Conservation (phyloP, 2,113 vertebrate genomes). For the Heterochromis multidens region DNA sequence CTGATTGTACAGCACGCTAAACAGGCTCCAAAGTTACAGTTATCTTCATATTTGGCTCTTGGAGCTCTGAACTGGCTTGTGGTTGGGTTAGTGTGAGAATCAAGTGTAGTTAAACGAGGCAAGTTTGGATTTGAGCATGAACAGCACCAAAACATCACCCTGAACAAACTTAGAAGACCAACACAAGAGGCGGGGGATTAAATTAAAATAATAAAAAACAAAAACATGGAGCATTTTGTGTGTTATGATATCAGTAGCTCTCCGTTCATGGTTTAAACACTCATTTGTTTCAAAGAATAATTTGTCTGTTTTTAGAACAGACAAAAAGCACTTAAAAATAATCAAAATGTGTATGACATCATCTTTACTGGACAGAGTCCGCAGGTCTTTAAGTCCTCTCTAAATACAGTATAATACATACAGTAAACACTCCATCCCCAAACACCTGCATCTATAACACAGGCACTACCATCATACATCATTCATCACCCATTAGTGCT, state of each 20-base stretch:
- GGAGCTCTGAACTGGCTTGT: slow-evolving; percentile 27
- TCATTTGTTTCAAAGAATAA: slow-evolving; percentile 26
- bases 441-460: background rate
- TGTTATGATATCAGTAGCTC: slow-evolving; percentile 61
- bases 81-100: slow-evolving; percentile 23
- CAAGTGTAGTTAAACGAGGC: slow-evolving; percentile 27
- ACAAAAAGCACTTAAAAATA: slow-evolving; percentile 50
- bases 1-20: slow-evolving; percentile 71
- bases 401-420: slow-evolving; percentile 63
- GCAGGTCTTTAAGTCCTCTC: slow-evolving; percentile 20
- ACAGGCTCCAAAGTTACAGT: slow-evolving; percentile 40
- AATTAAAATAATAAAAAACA: slow-evolving; percentile 10
- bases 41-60: slow-evolving; percentile 28
- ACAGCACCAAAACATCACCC: slow-evolving; percentile 60
- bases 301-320: slow-evolving; percentile 42
- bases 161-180: slow-evolving; percentile 33
- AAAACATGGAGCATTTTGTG: slow-evolving; percentile 35
- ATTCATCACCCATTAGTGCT: background rate
- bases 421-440: slow-evolving; percentile 28
- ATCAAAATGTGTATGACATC: slow-evolving; percentile 53
- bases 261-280: slow-evolving; percentile 36
- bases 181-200: slow-evolving; percentile 31
- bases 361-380: slow-evolving; percentile 54
- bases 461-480: background rate
- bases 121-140: slow-evolving; percentile 52